phyloP scores from a whole-genome alignment of 53 echinoderm and acorn worm species.

The Luidia sarsii region DNA sequence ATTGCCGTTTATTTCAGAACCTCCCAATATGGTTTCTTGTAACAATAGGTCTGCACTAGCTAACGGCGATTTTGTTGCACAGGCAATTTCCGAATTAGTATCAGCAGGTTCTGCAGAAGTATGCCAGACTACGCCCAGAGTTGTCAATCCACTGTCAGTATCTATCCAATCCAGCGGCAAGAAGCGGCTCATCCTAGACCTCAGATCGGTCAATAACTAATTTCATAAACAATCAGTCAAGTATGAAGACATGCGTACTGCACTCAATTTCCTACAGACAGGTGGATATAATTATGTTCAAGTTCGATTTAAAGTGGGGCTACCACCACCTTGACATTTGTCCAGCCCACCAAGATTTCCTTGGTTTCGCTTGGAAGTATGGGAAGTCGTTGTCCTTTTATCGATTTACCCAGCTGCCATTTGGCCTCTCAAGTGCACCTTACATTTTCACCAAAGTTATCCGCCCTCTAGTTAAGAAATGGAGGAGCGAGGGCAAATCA shows the following conservation, averaged over 20 bases:
- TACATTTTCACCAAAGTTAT: slow-evolving; percentile 21
- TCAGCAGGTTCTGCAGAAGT: neutral
- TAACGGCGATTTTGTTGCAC: neutral
- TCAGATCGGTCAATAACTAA: slow-evolving; percentile 26
- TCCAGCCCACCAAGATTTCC: too few relatives aligned
- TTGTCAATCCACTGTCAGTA: slow-evolving; percentile 38
- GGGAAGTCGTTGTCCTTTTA: neutral
- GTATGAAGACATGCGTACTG: slow-evolving; percentile 31
- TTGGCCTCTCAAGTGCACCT: too few relatives aligned
- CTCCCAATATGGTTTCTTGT: neutral
- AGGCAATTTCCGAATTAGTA: slow-evolving; percentile 11
- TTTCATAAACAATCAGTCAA: slow-evolving; percentile 28
- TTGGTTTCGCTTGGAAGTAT: neutral
- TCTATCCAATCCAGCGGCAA: slow-evolving; percentile 43
- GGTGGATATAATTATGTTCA: slow-evolving; percentile 32
- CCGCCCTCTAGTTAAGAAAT: slow-evolving; percentile 15
- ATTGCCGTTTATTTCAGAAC: too few relatives aligned
- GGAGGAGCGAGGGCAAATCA: slow-evolving; percentile 18
- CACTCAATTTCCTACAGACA: slow-evolving; percentile 11
- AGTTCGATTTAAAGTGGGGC: slow-evolving; percentile 58
- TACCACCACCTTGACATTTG: slow-evolving; percentile 48
- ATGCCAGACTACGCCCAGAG: neutral
- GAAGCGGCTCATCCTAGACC: slow-evolving; percentile 50
- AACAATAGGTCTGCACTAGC: slow-evolving; percentile 23
- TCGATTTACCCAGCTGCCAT: neutral